Percentiles rank a stretch among this genome's conserved stretches.
Evolutionary conservation across 2,113 vertebrate genomes (phyloP).

Genomic region (Panurus biarmicus): DNA sequence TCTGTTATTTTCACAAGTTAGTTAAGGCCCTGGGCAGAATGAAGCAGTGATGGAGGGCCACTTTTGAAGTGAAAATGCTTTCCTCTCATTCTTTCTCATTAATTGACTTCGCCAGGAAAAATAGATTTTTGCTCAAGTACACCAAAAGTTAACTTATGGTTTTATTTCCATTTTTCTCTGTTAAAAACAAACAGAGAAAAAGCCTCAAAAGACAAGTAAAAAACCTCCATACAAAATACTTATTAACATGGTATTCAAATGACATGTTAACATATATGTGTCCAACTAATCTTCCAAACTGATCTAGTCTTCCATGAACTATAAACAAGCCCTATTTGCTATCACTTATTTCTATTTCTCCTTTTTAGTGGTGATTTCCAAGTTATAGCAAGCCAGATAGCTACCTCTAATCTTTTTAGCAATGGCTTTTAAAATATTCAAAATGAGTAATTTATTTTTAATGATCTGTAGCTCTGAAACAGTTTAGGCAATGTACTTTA

Average conservation of each 20-base stretch:
- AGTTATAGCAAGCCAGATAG: neutral
- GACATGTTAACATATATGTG: neutral
- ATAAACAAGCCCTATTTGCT: neutral
- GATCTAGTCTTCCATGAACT: neutral
- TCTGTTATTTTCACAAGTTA: neutral
- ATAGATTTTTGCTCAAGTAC: neutral
- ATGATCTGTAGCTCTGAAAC: conserved; percentile 24
- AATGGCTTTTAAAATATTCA: conserved; percentile 24
- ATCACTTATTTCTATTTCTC: neutral
- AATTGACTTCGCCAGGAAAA: neutral
- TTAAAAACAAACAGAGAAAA: neutral
- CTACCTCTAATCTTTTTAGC: neutral
- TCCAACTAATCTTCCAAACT: neutral
- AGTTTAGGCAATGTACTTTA: neutral
- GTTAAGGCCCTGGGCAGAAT: neutral
- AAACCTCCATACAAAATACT: neutral
- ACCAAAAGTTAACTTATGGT: neutral
- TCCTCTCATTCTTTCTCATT: neutral
- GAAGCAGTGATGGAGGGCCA: neutral
- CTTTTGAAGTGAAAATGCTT: neutral
- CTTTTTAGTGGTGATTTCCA: neutral
- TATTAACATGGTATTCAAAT: neutral
- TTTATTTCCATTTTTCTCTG: neutral
- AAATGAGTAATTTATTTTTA: conserved; percentile 32
- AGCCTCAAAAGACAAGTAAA: neutral